Base-by-base conservation (phyloP, 2,113 vertebrate species). In the Osmerus eperlanus region DNA sequence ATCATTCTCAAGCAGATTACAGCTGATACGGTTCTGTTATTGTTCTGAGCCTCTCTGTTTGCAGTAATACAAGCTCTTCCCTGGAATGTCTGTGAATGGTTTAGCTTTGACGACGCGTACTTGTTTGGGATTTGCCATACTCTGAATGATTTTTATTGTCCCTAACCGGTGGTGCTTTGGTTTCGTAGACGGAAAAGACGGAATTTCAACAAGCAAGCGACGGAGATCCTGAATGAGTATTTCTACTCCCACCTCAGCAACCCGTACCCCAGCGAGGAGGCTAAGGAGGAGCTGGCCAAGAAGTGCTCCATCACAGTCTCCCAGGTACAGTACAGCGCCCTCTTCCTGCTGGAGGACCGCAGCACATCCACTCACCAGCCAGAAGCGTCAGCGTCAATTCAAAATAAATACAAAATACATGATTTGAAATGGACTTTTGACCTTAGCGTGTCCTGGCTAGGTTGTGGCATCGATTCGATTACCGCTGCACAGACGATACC, bases 171-270 rank as follows among this genome's bases (percentile, higher is more conserved):
- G 4, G 78, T n/a, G 82, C 53, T 28, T 65, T 21, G 66, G 63
- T 28, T 12, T 0, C 51, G 55, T 90, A 99, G 97, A 88, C 93
- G 97, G 83, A 99, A 99, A 94, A 95, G 97, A 89, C 93, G 97
- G 87, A 99, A 99, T 89, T 99, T 99, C 94, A 99, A 98, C 93
- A 99, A 99, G 85, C 97, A 99, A 88, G 97, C 97, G 0, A 99
- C 97, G 1, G 97, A 99, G 91, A 98, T 99, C 92, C 94, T 99
- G 92, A 99, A 99, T 66, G 97, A 99, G 86, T 99, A 99, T 91
- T 99, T 99, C 92, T 99, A 99, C 93, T 99, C 97, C 8, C 97
- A 99, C 91, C 97, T 99, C 91, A 99, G 96, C 94, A 99, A 99
- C 93, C 97, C 97, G 6, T 99, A 99, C 85, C 97, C 97, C 89